phyloP scores from a whole-genome alignment of 2,113 vertebrate species.

The Malurus elegans region DNA sequence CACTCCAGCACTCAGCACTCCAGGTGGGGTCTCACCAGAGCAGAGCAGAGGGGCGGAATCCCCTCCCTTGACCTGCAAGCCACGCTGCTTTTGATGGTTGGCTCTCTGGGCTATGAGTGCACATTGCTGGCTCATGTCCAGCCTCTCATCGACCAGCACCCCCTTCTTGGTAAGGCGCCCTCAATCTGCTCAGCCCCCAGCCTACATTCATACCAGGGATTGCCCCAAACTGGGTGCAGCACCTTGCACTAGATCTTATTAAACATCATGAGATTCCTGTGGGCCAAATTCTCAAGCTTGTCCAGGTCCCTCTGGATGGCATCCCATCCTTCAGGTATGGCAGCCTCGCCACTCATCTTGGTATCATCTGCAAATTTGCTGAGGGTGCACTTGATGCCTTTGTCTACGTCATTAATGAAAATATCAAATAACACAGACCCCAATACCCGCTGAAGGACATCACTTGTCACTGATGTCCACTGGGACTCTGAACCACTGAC shows the following conservation, averaged over 20 bases:
- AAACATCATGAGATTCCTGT: neutral
- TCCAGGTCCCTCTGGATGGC: neutral
- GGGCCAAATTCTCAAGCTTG: neutral
- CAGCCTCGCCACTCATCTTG: neutral
- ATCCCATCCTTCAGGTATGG: neutral
- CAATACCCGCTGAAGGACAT: rapidly evolving
- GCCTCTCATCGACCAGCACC: neutral
- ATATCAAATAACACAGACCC: neutral
- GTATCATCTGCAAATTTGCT: neutral
- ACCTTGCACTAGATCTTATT: neutral
- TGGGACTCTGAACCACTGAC: neutral
- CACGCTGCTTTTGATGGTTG: neutral
- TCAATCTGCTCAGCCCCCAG: rapidly evolving
- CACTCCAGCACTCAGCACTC: neutral
- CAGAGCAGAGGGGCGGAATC: neutral
- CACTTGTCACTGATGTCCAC: neutral
- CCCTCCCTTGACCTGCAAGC: neutral
- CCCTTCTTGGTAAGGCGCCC: neutral
- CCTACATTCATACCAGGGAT: rapidly evolving
- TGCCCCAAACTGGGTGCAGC: neutral
- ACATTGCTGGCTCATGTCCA: neutral
- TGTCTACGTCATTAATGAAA: neutral
- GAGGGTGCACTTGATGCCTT: neutral
- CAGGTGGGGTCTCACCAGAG: neutral
- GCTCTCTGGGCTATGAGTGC: neutral